Evolutionary conservation across 2,113 vertebrate species (phyloP), one percentile per base, ranked within the genome.

Genomic region (Perca fluviatilis): DNA sequence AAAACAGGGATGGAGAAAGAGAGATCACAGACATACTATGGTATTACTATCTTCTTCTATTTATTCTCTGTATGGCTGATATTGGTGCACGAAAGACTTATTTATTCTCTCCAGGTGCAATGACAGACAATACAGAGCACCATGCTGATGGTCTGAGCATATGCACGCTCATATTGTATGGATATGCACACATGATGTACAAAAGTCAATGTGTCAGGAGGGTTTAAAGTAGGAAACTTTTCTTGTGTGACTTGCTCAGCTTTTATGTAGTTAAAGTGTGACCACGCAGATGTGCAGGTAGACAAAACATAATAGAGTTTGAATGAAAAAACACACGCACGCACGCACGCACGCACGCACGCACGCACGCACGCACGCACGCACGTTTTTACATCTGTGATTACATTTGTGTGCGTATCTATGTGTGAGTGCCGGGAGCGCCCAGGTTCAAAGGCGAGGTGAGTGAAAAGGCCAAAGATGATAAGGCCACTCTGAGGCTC

Each of bases 391-490:
- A 54, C 77, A 84, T 87, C n/a, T 80, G 77, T 80, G 82, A 79
- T 67, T 83, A 57, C 33, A 57, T 78, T 46, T 80, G 49, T 75
- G 84, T 58, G 85, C 80, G 81, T 63, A 65, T 72, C 63, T 86
- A 79, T 56, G 57, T 82, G 57, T 36, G 76, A 78, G 83, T 65
- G 84, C 65, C 91, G 64, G 83, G 58, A 92, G 83, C 89, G 85
- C 86, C 80, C 76, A 78, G 91, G 94, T 95, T 95, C 94, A 95
- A 95, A 96, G 94, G 92, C 85, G 67, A 93, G 86, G 71, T 84
- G 83, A 83, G 90, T 95, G 87, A 94, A 96, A 95, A 94, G 91
- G 89, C 86, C 87, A 86, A 86, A 93, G 94, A 95, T 95, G 93
- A 96, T 92, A 91, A 93, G 91, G 80, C 92, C 94, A 93, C 93